Evolutionary conservation across 1,140 invertebrate genomes (phyloP).

Genomic region (Oncopodura yosiiana): DNA sequence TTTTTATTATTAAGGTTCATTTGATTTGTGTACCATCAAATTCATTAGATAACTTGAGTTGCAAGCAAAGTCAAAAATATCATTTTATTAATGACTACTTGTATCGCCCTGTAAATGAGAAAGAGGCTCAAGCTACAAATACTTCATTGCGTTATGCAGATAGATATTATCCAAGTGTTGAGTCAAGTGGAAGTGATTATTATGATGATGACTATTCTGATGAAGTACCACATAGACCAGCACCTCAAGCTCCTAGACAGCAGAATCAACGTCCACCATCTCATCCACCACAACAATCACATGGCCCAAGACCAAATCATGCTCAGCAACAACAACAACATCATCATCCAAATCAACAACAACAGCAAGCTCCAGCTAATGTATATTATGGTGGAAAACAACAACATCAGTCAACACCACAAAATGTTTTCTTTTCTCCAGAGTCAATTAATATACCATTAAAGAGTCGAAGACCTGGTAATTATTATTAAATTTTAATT

Average conservation of each 20-base stretch:
- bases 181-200: not conserved
- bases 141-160: conserved; percentile 75
- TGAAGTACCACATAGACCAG: no score
- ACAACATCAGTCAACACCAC: no score
- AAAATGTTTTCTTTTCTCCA: conserved; percentile 65
- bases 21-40: conserved; percentile 85
- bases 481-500: no score
- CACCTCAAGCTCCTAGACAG: not conserved
- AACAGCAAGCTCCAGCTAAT: conserved; percentile 13
- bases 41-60: conserved; percentile 68
- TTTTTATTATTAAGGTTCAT: conserved; percentile 54
- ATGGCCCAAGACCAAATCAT: conserved; percentile 44
- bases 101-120: conserved; percentile 74
- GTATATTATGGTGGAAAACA: no score
- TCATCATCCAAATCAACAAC: conserved; percentile 18
- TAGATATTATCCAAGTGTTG: conserved; percentile 45
- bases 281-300: conserved; percentile 42
- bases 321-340: conserved; percentile 20
- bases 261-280: not conserved
- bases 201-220: not conserved
- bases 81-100: conserved; percentile 88
- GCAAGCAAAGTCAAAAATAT: conserved; percentile 76
- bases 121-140: conserved; percentile 68
- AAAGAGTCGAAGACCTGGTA: conserved; percentile 58
- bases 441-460: conserved; percentile 77